Evolutionary conservation across 1,140 invertebrate genomes (phyloP), one percentile per base, ranked within the genome.

Genomic region (Drosophila grimshawi): DNA sequence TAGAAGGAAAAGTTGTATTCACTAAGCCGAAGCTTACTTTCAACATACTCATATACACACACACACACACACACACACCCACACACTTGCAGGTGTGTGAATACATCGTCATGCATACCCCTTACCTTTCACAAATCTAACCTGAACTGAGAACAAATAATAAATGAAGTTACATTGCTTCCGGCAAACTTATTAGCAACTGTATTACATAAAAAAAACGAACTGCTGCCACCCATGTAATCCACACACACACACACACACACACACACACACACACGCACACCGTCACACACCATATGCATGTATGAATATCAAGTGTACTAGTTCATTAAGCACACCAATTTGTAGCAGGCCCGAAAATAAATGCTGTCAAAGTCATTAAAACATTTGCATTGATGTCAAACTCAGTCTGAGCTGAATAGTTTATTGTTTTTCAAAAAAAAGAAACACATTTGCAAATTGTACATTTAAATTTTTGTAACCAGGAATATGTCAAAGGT

Each of bases 81-180:
- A 45, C 3, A 45, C 29, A 45, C 19, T 19, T 19, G 19, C 19
- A 19, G 19, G 19, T 19, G 19, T 19, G 0, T 19, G 19, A 19
- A 19, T 5, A 10, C 19, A 8, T 5, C 2, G 4, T 7, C 10
- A n/a, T 43, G 6, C n/a, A 5, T 11, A 43, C 10, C 11, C 5
- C 8, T 32, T 61, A 11, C 35, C 35, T 49, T 45, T 32, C 5
- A 5, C 19, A 19, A 19, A 19, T 33, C 4, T n/a, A 51, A 2
- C 30, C 2, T 6, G 2, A 35, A 1, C 32, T 10, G 7, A 43
- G n/a, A 10, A 6, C 39, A 32, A 61, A 73, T 73, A 64, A 68
- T 73, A 61, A 73, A 73, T 73, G 70, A 73, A 73, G 35, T 8
- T 32, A 46, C 33, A 60, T 67, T 60, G 48, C 53, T 61, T 53